Base-by-base conservation (phyloP, 2,113 vertebrate species). In the Antidorcas marsupialis region DNA sequence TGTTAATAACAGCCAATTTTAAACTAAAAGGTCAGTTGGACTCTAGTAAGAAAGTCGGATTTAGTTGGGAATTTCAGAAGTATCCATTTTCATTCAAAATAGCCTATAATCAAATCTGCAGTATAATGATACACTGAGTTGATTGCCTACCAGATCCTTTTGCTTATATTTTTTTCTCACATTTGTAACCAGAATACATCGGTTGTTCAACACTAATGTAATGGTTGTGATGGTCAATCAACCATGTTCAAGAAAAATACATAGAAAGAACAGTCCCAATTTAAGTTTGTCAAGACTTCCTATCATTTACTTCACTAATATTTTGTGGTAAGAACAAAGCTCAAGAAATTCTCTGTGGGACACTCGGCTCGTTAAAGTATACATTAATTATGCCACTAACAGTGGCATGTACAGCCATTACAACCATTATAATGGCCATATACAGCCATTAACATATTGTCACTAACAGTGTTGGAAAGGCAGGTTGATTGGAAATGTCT, bases 321-420 rank as follows among this genome's bases (percentile, higher is more conserved):
- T 95, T 97, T 92, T 97, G 89, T 84, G 79, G 83, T 98, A 98
- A 92, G 87, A 94, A 91, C 89, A 96, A 97, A 98, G 82, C 50
- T 79, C 81, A 87, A 98, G 71, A 91, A 98, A 97, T 93, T 98
- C 95, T 97, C 96, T 55, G 91, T 95, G 93, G 97, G 97, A 94
- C 21, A 90, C 94, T 98, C 94, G 67, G 14, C 84, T 97, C 62
- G 84, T 94, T 95, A 98, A 98, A 98, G 86, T 6, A 6, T 64
- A 92, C 47, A 95, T 19, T 88, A 13, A 53, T 92, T 86, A 12
- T 27, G 39, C 50, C 81, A 64, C 82, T 94, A 97, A 83, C 30
- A 83, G 45, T 28, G 23, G 64, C 17, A 21, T 36, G 5, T 21
- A 36, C 8, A 11, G n/a, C 8, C 15, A 64, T 64, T 64, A 33